Conservation (phyloP, 2,888 invertebrate species). For the Tetramorium bicarinatum region DNA sequence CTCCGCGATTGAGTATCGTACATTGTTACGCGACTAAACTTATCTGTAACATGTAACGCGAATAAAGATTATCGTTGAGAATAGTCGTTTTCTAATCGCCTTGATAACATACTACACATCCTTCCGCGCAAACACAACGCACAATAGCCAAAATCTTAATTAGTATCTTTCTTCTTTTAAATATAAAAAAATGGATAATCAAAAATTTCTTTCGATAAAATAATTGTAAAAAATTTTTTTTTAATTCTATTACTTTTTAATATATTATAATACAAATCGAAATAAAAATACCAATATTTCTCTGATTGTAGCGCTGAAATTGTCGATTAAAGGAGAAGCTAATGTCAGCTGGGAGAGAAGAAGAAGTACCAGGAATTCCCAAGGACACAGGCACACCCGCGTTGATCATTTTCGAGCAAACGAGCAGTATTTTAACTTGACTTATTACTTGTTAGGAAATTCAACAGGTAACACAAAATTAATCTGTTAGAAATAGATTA, state of each 20-base stretch:
- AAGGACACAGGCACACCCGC: neutral
- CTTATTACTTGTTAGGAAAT: constrained; percentile 24
- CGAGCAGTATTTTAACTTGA: constrained; percentile 54
- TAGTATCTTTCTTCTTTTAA: neutral
- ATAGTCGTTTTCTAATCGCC: too few species aligned
- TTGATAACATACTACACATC: too few species aligned
- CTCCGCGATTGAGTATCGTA: too few species aligned
- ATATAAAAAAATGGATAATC: neutral
- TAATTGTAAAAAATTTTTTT: too few species aligned
- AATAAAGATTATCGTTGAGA: too few species aligned
- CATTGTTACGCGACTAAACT: too few species aligned
- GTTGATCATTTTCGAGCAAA: neutral
- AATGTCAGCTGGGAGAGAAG: constrained; percentile 56
- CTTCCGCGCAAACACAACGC: too few species aligned
- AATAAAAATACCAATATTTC: constrained; percentile 12
- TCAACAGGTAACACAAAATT: constrained; percentile 34
- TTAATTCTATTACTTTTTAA: neutral
- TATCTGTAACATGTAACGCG: too few species aligned
- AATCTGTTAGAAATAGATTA: neutral
- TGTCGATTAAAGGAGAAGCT: constrained; percentile 54
- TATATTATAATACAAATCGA: neutral
- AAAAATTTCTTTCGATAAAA: neutral
- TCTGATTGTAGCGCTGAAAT: constrained; percentile 53
- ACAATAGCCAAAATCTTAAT: too few species aligned
- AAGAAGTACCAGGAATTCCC: neutral